Evolutionary conservation across 2,797 vertebrate species (phyloP), one percentile per base, ranked within the genome.

Genomic region (Ptychadena robeensis): DNA sequence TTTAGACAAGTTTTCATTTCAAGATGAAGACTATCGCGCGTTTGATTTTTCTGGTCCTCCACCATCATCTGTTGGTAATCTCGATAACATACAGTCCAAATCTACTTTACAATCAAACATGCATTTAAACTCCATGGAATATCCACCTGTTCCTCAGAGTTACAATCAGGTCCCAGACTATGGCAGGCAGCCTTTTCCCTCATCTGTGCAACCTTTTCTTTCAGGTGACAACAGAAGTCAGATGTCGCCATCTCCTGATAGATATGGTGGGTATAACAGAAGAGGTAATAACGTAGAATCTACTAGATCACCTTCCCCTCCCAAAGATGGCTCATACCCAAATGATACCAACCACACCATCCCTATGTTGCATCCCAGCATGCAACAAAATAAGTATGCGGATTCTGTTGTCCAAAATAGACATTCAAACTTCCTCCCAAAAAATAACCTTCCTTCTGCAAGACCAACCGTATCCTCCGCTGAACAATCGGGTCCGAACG

Each of bases 1-100:
- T 0, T 90, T 92, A 85, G 93, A 94, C 75, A 94, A 94, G 83
- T 94, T 94, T 83, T 92, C 91, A 80, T 94, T 94, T 81, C 94
- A 90, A 38, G 94, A 95, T 0, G 93, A 93, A 72, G 93, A 95
- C 79, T 94, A 94, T 82, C 91, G 93, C 0, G 93, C 94, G 82
- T 95, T 95, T 0, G 94, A 94, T 4, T 94, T 92, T 83, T 91
- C 93, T 0, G 93, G 93, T 0, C 93, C 92, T 0, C 92, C 92
- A 0, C 92, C 93, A 0, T 90, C 92, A 1, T 90, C 93, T 44
- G 87, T 93, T 89, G 86, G 92, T 9, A 94, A 93, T 86, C 86
- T 94, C 82, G 93, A 92, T 77, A 95, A 93, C 83, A 96, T 96
- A 78, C 89, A 87, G 0, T 79, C 91, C 53, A 95, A 95, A 65